A percentile compares a stretch with the other conserved stretches of the same genome.
Conservation (phyloP, 2,113 vertebrate genomes). For the Dasyornis broadbenti region DNA sequence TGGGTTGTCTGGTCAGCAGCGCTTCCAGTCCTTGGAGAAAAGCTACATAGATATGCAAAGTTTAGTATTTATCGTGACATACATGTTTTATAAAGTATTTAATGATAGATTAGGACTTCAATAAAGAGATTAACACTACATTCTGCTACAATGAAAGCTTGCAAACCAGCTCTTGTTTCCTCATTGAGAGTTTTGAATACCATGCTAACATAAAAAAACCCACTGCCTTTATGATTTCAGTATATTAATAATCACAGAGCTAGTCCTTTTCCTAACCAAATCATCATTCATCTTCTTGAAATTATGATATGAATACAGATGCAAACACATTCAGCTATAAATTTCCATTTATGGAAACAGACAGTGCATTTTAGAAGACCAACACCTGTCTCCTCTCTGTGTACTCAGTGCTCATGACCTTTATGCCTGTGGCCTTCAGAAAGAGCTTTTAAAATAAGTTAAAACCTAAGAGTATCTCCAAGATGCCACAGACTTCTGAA, state of each 20-base stretch:
- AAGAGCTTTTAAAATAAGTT: background rate
- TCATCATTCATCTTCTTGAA: background rate
- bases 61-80: background rate
- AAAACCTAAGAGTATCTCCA: background rate
- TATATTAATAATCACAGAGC: background rate
- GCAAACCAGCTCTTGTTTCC: background rate
- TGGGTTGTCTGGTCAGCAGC: background rate
- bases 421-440: background rate
- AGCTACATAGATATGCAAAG: background rate
- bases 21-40: background rate
- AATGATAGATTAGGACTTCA: background rate
- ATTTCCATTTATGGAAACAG: background rate
- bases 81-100: background rate
- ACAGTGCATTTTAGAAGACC: background rate
- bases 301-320: background rate
- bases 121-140: background rate
- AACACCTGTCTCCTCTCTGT: background rate
- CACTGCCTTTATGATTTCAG: background rate
- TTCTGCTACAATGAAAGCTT: background rate
- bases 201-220: background rate
- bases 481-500: background rate
- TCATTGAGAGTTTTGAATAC: background rate
- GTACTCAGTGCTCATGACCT: background rate
- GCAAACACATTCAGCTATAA: background rate
- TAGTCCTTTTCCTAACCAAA: background rate